Base-by-base conservation (phyloP, 2,888 invertebrate species). In the Elysia crispata region DNA sequence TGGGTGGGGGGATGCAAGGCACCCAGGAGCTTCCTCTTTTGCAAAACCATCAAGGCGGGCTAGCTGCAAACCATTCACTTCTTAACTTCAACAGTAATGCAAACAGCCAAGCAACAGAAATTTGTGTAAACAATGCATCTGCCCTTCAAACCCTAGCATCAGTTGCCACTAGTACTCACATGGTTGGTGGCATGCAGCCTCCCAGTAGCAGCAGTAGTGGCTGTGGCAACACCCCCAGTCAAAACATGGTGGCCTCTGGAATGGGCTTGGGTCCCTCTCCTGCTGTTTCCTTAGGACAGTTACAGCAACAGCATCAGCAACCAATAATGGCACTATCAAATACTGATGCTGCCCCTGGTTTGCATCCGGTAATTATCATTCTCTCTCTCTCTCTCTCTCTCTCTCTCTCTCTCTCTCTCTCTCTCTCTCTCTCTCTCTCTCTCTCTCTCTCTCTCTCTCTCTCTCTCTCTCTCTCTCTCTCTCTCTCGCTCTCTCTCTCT, bases 121-220 rank as follows among this genome's bases (percentile, higher is more conserved):
- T 41, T 3, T 41, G 41, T 41, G 41, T 41, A 11, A 41, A 41
- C 41, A 70, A 70, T 20, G 67, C 80, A 20, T 76, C 80, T 25
- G 80, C 80, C 11, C 31, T 80, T 1, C 80, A 80, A 64, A 80
- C 80, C 31, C 62, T 80, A 41, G 80, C 80, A 25, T 76, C 80
- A 18, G 76, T 80, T 13, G 80, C 80, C 20, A 76, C 80, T 25
- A 80, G 80, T 50, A 57, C 76, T n/a, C 80, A 80, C 54, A 62
- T 80, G 50, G 76, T 64, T 41, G 41, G 41, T 41, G 41, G 41
- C 41, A 11, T 41, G 3, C 41, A 41, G 41, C 41, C 41, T 11
- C 41, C 11, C 41, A 6, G 41, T 11, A 41, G 41, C 41, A 41
- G 11, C 41, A 41, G 41, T 11, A 41, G 41, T 41, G 41, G 41